Conservation (phyloP, 2,797 vertebrate genomes). For the Phoxinus dragarum region DNA sequence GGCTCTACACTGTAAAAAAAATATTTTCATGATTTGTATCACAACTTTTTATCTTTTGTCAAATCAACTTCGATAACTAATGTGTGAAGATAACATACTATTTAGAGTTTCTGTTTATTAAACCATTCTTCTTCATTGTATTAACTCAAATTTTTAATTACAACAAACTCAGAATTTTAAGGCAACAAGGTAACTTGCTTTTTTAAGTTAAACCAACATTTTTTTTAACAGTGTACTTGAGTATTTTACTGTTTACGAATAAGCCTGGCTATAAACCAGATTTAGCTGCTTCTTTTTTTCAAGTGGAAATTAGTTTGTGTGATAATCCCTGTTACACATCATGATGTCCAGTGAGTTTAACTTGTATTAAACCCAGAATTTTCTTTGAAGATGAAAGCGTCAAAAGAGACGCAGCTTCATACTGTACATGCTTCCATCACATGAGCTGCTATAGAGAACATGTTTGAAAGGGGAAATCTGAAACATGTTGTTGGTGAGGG, state of each 20-base stretch:
- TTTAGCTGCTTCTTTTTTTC: not conserved
- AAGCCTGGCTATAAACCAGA: not conserved
- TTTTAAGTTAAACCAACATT: too few relatives aligned
- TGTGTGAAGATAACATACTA: too few relatives aligned
- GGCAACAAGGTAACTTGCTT: too few relatives aligned
- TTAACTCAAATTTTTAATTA: too few relatives aligned
- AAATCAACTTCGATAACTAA: too few relatives aligned
- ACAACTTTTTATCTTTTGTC: too few relatives aligned
- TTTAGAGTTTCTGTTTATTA: too few relatives aligned
- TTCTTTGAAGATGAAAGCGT: not conserved
- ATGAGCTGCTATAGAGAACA: constrained; percentile 20
- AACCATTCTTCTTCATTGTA: too few relatives aligned
- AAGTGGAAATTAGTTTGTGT: not conserved
- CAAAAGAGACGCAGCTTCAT: not conserved
- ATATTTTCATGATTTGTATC: too few relatives aligned
- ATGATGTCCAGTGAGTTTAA: not conserved
- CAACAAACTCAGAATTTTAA: too few relatives aligned
- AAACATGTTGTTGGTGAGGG: constrained; percentile 45
- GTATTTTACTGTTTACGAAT: not conserved
- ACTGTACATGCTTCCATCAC: not conserved
- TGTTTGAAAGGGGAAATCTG: constrained; percentile 54
- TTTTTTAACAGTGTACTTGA: too few relatives aligned
- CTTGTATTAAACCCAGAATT: not conserved
- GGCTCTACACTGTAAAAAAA: not conserved
- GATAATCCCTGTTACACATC: not conserved